Evolutionary conservation across 2,113 vertebrate species (phyloP), one percentile per base, ranked within the genome.

Genomic region (Limnothrissa miodon): DNA sequence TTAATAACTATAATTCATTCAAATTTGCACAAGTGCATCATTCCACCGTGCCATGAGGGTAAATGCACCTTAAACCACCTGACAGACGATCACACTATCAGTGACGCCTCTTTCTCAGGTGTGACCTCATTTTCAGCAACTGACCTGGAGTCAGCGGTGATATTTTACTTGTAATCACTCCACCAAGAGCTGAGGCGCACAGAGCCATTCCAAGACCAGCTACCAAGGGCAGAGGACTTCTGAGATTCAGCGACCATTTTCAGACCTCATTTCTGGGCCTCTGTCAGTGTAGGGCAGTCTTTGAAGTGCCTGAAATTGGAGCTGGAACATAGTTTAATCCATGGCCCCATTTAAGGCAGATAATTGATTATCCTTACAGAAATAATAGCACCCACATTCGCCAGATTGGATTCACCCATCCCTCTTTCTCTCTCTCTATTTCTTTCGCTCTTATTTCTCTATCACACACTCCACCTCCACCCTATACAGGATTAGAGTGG

Each of bases 361-460:
- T 74, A 74, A 74, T 74, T 74, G 66, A 74, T 74, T 36, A 74
- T 74, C 66, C 66, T 74, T 36, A 74, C 66, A 83, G 48, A 48
- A 88, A 91, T 87, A 87, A 87, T 88, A 78, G 88, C 91, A 89
- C 90, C 88, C 90, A 90, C 90, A 86, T 87, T 88, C 89, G 86
- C 89, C 29, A 15, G 66, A 90, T 74, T 74, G 29, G 29, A 74
- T 74, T 74, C 66, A 36, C 66, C 29, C 29, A 2, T 36, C 10
- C 15, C 13, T n/a, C 91, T 90, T 90, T 82, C 84, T 81, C 8
- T 42, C 6, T 42, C 42, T 42, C 6, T 42, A 2, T 42, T 6
- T 42, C 42, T 42, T 6, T 42, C 42, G n/a, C n/a, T n/a, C n/a
- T n/a, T n/a, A n/a, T n/a, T n/a, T 42, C 42, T 42, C 42, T 42